These are phyloP conservation scores for Drosophila arawakana DNA, from an alignment of 1,140 invertebrate genomes.

Conservation along the genomic window DNA sequence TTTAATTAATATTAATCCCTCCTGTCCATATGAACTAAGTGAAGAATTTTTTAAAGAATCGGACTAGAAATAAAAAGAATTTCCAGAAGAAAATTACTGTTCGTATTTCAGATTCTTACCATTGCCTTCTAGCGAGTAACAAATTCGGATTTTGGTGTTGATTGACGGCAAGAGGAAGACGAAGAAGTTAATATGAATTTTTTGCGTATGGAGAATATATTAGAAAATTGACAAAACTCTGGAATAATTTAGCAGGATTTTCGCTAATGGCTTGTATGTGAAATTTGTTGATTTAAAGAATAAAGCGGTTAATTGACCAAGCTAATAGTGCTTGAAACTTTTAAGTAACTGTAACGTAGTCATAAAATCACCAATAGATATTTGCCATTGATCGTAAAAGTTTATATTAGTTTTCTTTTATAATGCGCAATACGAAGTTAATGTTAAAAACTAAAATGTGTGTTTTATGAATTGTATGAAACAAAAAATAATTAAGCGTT, in stretches of 20 bases:
- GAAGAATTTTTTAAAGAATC: background rate
- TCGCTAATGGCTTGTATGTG: no score
- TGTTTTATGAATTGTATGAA: no score
- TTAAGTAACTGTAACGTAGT: no score
- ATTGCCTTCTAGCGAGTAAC: constrained; percentile 32
- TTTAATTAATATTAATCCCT: constrained; percentile 41
- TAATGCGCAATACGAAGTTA: no score
- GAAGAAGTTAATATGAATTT: constrained; percentile 4
- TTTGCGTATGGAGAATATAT: constrained; percentile 4
- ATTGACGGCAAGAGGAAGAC: constrained; percentile 41
- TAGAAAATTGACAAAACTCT: constrained; percentile 1
- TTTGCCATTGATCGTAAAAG: no score
- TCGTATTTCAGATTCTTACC: constrained; percentile 3
- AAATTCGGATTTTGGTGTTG: constrained; percentile 16
- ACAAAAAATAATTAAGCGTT: no score
- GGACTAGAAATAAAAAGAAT: background rate
- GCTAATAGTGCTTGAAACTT: no score
- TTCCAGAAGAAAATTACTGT: constrained; percentile 43
- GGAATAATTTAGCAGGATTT: background rate
- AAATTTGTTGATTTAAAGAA: no score
- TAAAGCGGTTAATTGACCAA: no score
- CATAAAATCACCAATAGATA: no score
- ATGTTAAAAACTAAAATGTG: no score
- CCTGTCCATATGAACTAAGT: constrained; percentile 43
- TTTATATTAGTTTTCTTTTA: no score